phyloP scores from a whole-genome alignment of 2,888 invertebrate genomes.

The Plutella xylostella region DNA sequence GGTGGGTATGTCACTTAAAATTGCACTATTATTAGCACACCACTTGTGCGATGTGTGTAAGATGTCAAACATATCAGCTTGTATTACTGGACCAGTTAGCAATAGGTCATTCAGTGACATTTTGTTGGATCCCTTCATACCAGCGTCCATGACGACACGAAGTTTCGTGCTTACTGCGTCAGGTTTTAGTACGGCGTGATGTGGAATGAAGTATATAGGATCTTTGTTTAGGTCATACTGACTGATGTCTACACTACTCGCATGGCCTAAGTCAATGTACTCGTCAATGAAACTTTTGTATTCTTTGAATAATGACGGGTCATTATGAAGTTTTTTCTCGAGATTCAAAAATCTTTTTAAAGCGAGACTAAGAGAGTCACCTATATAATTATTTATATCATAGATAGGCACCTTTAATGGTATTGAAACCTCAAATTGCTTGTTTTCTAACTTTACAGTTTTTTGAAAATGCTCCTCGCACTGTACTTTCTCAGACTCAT shows the following conservation, averaged over 20 bases:
- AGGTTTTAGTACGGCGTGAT: constrained; percentile 14
- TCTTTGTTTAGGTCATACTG: constrained; percentile 5
- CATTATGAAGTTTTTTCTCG: constrained; percentile 13
- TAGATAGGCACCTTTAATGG: constrained; percentile 15
- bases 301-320: constrained; percentile 3
- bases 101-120: constrained; percentile 15
- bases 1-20: neutral
- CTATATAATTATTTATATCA: constrained; percentile 3
- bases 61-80: constrained; percentile 15
- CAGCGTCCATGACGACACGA: constrained; percentile 11
- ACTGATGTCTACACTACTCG: constrained; percentile 1
- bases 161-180: constrained; percentile 8
- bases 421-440: constrained; percentile 15
- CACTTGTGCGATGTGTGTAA: constrained; percentile 7
- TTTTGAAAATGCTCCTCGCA: constrained; percentile 13
- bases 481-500: constrained; percentile 11
- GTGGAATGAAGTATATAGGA: constrained; percentile 13
- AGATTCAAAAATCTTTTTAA: constrained; percentile 15
- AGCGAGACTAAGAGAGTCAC: constrained; percentile 17
- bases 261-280: constrained; percentile 12
- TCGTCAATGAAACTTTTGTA: constrained; percentile 13
- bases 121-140: constrained; percentile 10
- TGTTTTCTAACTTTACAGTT: constrained; percentile 8
- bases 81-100: constrained; percentile 13
- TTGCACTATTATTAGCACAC: neutral